Conservation (phyloP, 2,888 invertebrate species). For the Leucophenga maculata region DNA sequence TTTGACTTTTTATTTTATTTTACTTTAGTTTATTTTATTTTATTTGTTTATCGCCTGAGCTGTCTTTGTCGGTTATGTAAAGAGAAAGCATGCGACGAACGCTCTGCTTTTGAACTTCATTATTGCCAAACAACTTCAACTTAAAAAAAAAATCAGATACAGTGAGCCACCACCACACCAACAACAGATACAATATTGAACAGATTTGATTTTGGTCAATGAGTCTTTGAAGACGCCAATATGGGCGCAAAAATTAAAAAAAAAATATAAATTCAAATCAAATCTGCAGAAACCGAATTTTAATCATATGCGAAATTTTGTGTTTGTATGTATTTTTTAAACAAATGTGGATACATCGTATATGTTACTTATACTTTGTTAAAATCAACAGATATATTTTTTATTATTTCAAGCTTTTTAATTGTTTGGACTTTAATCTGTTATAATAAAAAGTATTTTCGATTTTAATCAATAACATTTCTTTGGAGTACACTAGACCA, state of each 20-base stretch:
- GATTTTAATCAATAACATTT: too few relatives aligned
- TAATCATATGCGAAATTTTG: too few relatives aligned
- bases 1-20: constrained; percentile 49
- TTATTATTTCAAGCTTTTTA: too few relatives aligned
- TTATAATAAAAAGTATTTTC: too few relatives aligned
- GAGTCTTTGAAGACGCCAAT: constrained; percentile 15
- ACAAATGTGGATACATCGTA: too few relatives aligned
- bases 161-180: neutral
- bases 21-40: constrained; percentile 46
- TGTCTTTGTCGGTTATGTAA: constrained; percentile 52
- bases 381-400: neutral
- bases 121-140: constrained; percentile 31
- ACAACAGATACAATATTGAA: constrained; percentile 50
- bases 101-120: constrained; percentile 53
- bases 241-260: neutral
- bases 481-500: too few relatives aligned
- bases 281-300: too few relatives aligned
- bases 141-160: neutral
- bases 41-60: constrained; percentile 51
- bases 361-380: too few relatives aligned
- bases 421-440: too few relatives aligned
- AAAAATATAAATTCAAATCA: constrained; percentile 1
- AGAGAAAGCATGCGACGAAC: constrained; percentile 55
- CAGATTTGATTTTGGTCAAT: constrained; percentile 59
- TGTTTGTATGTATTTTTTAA: neutral